Evolutionary conservation across 2,113 vertebrate genomes (phyloP).

Genomic region (Glaucidium brasilianum): DNA sequence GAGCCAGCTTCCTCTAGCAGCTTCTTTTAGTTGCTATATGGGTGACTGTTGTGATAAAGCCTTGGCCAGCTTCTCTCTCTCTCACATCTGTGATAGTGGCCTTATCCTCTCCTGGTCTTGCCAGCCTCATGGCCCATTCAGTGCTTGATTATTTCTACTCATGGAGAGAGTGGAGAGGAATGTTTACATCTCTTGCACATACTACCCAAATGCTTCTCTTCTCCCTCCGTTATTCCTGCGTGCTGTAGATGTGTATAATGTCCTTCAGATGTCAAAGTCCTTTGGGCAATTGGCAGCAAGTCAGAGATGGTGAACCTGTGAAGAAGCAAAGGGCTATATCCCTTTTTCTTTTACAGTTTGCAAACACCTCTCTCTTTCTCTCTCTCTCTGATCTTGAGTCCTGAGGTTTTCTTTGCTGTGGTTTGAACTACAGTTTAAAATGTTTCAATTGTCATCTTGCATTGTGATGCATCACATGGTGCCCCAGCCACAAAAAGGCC

Average conservation of each 20-base stretch:
- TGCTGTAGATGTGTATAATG: slow-evolving; percentile 36
- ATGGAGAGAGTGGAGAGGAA: neutral
- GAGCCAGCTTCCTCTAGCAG: neutral
- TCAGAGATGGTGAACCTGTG: slow-evolving; percentile 57
- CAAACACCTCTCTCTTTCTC: slow-evolving; percentile 67
- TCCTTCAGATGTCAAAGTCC: slow-evolving; percentile 56
- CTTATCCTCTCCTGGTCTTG: neutral
- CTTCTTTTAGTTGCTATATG: neutral
- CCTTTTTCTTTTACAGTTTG: slow-evolving; percentile 56
- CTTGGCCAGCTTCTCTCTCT: neutral
- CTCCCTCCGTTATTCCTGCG: neutral
- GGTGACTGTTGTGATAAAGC: neutral
- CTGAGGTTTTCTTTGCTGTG: slow-evolving; percentile 72
- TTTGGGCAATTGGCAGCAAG: slow-evolving; percentile 43
- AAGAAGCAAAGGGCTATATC: slow-evolving; percentile 41
- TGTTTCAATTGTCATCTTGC: slow-evolving; percentile 69
- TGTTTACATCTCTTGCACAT: slow-evolving; percentile 37
- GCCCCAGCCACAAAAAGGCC: slow-evolving; percentile 68
- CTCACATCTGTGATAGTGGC: neutral
- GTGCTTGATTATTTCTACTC: neutral
- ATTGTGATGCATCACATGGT: slow-evolving; percentile 69
- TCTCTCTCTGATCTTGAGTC: slow-evolving; percentile 56
- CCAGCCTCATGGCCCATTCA: neutral
- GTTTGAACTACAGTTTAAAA: slow-evolving; percentile 66
- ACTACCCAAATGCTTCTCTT: neutral